Percentiles rank a stretch among this genome's conserved stretches.
Evolutionary conservation across 2,113 vertebrate genomes (phyloP).

Genomic region (Elachura formosa): DNA sequence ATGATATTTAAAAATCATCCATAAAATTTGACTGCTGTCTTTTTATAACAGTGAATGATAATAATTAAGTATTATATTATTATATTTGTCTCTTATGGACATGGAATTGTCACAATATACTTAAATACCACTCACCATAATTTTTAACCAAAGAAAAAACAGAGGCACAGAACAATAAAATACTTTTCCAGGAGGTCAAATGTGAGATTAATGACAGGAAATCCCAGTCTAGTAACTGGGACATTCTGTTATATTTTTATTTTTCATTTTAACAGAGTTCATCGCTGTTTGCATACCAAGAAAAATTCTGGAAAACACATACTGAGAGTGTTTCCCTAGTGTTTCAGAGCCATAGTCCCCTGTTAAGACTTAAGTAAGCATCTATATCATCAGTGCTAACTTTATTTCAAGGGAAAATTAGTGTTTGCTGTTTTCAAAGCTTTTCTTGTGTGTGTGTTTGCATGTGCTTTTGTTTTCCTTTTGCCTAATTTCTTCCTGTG

Average conservation of each 20-base stretch:
- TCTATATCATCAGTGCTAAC: background rate
- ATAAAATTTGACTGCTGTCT: background rate
- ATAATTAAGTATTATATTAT: background rate
- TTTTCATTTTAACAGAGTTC: background rate
- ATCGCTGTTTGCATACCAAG: background rate
- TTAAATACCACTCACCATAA: background rate
- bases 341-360: background rate
- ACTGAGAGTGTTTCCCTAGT: background rate
- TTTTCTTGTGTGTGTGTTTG: background rate
- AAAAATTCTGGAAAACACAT: background rate
- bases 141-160: background rate
- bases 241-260: background rate
- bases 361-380: background rate
- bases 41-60: background rate
- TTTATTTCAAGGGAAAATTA: background rate
- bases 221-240: background rate
- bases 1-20: background rate
- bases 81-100: background rate
- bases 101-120: background rate
- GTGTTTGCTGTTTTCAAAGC: conserved; percentile 16
- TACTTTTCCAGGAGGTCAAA: background rate
- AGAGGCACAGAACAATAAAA: background rate
- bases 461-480: background rate
- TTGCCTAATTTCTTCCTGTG: background rate
- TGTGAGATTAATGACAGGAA: background rate